These are phyloP conservation scores for Gymnoscelis rufifasciata DNA, from an alignment of 2,888 invertebrate genomes.

Conservation along the genomic window DNA sequence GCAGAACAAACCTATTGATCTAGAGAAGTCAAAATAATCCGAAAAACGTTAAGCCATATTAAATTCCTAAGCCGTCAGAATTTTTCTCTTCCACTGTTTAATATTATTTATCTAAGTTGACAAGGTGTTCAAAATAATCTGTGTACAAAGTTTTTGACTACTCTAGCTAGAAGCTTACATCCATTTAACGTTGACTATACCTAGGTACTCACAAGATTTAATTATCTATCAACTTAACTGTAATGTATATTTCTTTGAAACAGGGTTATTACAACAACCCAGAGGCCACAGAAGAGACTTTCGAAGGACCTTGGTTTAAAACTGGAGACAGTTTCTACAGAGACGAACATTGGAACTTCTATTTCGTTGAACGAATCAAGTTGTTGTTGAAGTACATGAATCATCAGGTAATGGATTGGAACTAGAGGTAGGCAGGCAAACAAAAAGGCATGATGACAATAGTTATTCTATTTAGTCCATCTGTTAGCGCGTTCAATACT, in stretches of 20 bases:
- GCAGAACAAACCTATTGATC: too few species aligned
- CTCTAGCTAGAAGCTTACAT: too few species aligned
- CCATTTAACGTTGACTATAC: not conserved
- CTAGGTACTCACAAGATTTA: not conserved
- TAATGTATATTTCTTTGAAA: not conserved
- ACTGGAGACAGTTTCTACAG: constrained; percentile 76
- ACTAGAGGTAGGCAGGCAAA: too few species aligned
- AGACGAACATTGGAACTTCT: constrained; percentile 70
- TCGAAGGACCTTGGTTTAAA: constrained; percentile 66
- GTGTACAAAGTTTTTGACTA: too few species aligned
- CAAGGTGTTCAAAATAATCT: too few species aligned
- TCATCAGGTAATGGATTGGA: constrained; percentile 72
- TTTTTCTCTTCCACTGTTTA: too few species aligned
- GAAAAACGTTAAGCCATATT: too few species aligned
- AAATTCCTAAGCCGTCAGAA: too few species aligned
- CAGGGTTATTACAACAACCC: constrained; percentile 68
- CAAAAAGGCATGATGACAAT: not conserved
- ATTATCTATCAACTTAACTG: not conserved
- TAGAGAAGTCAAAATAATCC: too few species aligned
- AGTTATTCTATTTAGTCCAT: too few species aligned
- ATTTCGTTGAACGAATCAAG: constrained; percentile 72
- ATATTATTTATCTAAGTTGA: too few species aligned
- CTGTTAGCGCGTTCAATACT: too few species aligned
- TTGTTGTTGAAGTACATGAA: constrained; percentile 71
- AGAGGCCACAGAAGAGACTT: constrained; percentile 54